Evolutionary conservation across 30 jellyfish, hydroid and myxozoan genomes (phyloP).

Genomic region (Aurelia sp.): DNA sequence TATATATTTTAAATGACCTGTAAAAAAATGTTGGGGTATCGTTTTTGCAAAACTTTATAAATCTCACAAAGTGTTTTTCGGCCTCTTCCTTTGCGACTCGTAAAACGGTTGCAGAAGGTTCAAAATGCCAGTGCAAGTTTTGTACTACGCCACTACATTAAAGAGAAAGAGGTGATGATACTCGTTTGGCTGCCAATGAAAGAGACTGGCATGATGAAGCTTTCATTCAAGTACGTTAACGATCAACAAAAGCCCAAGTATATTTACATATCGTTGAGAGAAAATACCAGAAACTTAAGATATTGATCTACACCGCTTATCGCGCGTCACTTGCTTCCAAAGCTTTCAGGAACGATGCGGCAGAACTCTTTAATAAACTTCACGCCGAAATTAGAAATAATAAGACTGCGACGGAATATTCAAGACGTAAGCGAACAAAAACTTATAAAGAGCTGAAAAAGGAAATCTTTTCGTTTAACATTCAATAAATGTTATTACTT

Average conservation of each 20-base stretch:
- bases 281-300: neutral
- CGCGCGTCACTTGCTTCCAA: neutral
- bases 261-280: constrained; percentile 24
- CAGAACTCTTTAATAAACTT: constrained; percentile 11
- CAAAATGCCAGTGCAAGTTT: no score
- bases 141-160: no score
- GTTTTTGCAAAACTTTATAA: no score
- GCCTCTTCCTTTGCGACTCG: no score
- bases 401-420: constrained; percentile 29
- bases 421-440: constrained; percentile 37
- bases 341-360: constrained; percentile 14
- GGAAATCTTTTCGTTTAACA: neutral
- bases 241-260: constrained; percentile 14
- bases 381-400: constrained; percentile 49
- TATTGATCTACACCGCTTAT: no score
- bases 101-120: no score
- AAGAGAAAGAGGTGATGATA: no score
- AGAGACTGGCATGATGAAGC: no score
- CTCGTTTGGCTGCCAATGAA: no score
- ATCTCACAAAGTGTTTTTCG: no score
- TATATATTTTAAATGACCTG: no score
- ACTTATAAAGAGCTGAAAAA: neutral
- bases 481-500: neutral
- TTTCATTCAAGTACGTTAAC: constrained; percentile 19
- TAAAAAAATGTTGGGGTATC: no score